Evolutionary conservation across 1,140 invertebrate species (phyloP).

Genomic region (Drosophila auraria): DNA sequence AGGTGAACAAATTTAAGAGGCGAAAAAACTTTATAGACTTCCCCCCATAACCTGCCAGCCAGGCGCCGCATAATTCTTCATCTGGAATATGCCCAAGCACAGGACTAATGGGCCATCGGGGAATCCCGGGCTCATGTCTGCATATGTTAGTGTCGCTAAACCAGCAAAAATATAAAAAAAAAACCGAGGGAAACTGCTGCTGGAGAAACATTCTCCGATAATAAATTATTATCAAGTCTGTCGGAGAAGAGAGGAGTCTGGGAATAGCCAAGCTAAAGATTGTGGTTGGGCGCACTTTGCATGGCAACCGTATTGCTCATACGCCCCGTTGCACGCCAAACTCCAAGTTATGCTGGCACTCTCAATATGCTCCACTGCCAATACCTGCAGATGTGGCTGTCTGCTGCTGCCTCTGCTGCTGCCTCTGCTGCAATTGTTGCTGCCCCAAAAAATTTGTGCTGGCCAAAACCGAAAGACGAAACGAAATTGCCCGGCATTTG

Average conservation of each 20-base stretch:
- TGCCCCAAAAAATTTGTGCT: conserved; percentile 31
- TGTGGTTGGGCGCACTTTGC: conserved; percentile 51
- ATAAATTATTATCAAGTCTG: conserved; percentile 84
- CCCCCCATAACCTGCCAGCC: conserved; percentile 2
- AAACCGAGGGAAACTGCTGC: conserved; percentile 7
- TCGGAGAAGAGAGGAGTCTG: conserved; percentile 22
- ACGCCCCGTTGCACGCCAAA: conserved; percentile 69
- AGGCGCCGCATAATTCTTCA: conserved; percentile 74
- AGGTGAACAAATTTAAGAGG: conserved; percentile 14
- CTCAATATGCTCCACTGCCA: conserved; percentile 71
- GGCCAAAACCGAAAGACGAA: conserved; percentile 45
- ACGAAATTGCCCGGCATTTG: conserved; percentile 78
- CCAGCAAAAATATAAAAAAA: conserved; percentile 8
- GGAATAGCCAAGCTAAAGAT: conserved; percentile 12
- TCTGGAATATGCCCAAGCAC: conserved; percentile 72
- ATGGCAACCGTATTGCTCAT: conserved; percentile 71
- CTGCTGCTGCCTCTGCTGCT: conserved; percentile 36
- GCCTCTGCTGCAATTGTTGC: conserved; percentile 54
- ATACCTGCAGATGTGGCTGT: conserved; percentile 57
- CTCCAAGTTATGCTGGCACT: conserved; percentile 58
- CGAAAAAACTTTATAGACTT: conserved; percentile 31
- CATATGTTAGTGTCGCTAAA: conserved; percentile 57
- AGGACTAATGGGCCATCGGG: conserved; percentile 76
- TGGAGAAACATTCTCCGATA: conserved; percentile 54
- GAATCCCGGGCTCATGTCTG: conserved; percentile 53